Evolutionary conservation across 2,888 invertebrate species (phyloP), one percentile per base, ranked within the genome.

Genomic region (Hoplodrina blanda): DNA sequence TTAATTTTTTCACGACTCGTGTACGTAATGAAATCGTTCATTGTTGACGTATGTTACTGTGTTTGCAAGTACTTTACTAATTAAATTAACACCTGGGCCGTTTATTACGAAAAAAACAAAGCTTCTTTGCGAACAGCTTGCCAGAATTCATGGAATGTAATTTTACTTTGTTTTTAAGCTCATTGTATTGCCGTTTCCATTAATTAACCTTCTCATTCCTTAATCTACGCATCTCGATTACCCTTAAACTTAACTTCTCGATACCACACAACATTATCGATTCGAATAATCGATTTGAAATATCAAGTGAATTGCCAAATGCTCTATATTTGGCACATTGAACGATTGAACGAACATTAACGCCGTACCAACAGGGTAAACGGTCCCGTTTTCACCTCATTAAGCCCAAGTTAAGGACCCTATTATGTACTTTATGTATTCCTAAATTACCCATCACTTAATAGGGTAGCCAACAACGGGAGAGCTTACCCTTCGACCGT

Each of bases 381-480:
- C 91, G 93, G 87, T 89, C 92, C 94, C 91, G 93, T 95, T 95
- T 94, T 93, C 95, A 95, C 94, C 95, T 95, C 95, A 95, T 96
- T 96, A 95, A 93, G 90, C 91, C 88, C 89, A 88, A 92, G 93
- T 93, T 94, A 94, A 95, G 95, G 93, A 91, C 90, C 93, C 95
- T 95, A 95, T 96, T 96, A 95, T 95, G 94, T 95, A 96, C 95
- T 96, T 95, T 96, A 95, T 95, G 94, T 95, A 95, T 94, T 94
- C 91, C 95, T 95, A 95, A 96, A 96, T 96, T 96, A 95, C 95
- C 95, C 94, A 94, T 95, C 95, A 94, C 95, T 95, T 95, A 95
- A 95, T 93, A 94, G 94, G 93, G 93, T 91, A 90, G 87, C 91
- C 85, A 88, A 88, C 84, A 86, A 87, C 86, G 81, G 91, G 84